Percentiles rank a stretch among this genome's conserved stretches.
These are phyloP conservation scores for Hippoglossus hippoglossus DNA, from an alignment of 2,797 vertebrate genomes.

Conservation along the genomic window DNA sequence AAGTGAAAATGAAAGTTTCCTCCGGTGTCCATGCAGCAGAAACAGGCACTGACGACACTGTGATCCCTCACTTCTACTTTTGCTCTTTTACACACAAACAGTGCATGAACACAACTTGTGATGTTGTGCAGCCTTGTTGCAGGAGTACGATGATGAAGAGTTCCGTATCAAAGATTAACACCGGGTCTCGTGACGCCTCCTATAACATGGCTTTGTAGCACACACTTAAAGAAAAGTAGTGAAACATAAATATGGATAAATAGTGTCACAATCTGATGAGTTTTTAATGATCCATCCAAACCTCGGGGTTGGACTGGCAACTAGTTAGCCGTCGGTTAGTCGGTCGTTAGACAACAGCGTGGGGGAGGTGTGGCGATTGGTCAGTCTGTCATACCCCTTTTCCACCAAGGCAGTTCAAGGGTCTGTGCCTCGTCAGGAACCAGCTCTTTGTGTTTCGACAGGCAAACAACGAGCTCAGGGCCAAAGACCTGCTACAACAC, in stretches of 20 bases:
- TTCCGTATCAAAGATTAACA: background rate
- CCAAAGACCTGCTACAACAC: too few relatives aligned
- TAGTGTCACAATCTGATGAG: slow-evolving; percentile 33
- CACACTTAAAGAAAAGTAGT: slow-evolving; percentile 14
- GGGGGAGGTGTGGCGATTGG: slow-evolving; percentile 49
- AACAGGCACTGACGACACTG: slow-evolving; percentile 42
- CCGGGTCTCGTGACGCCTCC: slow-evolving; percentile 22
- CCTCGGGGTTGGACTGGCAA: slow-evolving; percentile 47
- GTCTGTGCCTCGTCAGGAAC: too few relatives aligned
- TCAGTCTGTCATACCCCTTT: slow-evolving; percentile 36
- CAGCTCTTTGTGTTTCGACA: too few relatives aligned
- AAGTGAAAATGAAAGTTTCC: slow-evolving; percentile 31
- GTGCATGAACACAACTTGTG: slow-evolving; percentile 6
- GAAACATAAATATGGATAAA: slow-evolving; percentile 9
- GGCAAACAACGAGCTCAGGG: too few relatives aligned
- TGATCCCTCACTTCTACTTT: slow-evolving; percentile 30
- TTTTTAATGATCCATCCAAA: slow-evolving; percentile 45
- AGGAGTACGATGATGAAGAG: slow-evolving; percentile 31
- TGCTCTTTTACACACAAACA: slow-evolving; percentile 15
- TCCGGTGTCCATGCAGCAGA: slow-evolving; percentile 70
- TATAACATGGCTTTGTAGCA: slow-evolving; percentile 42
- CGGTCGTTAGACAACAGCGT: slow-evolving; percentile 18
- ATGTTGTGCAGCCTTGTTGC: slow-evolving; percentile 49
- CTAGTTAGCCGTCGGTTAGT: slow-evolving; percentile 48
- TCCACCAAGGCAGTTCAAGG: too few relatives aligned